phyloP scores from a whole-genome alignment of 2,888 invertebrate species.

The Cephalotes varians region DNA sequence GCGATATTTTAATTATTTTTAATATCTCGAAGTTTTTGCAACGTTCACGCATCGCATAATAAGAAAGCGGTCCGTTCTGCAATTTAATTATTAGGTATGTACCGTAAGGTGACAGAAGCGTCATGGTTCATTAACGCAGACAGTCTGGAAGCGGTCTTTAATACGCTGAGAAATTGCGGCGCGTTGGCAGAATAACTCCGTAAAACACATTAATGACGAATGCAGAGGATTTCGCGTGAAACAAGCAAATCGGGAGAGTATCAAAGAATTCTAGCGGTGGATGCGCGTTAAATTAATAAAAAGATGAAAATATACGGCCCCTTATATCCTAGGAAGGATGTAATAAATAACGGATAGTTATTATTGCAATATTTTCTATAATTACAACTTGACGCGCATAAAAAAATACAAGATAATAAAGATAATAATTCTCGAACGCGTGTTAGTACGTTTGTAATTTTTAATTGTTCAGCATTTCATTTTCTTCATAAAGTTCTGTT shows the following conservation, averaged over 20 bases:
- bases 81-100: conserved; percentile 31
- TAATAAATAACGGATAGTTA: conserved; percentile 7
- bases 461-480: conserved; percentile 2
- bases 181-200: conserved; percentile 7
- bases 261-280: not conserved
- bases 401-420: not conserved
- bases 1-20: not conserved
- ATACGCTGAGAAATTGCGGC: conserved; percentile 15
- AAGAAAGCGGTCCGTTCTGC: not conserved
- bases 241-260: conserved; percentile 11
- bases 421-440: too few species aligned
- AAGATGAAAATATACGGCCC: not conserved
- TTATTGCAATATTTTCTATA: conserved; percentile 7
- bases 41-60: not conserved
- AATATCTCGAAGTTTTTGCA: not conserved
- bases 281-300: conserved; percentile 1
- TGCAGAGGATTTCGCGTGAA: not conserved
- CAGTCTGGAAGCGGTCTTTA: not conserved
- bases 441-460: not conserved
- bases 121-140: conserved; percentile 13
- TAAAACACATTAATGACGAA: conserved; percentile 17
- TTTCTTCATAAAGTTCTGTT: not conserved
- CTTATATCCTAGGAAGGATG: not conserved
- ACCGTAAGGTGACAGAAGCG: conserved; percentile 6
- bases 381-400: not conserved